phyloP scores from a whole-genome alignment of 2,888 invertebrate genomes.

The Bellardia bayeri region DNA sequence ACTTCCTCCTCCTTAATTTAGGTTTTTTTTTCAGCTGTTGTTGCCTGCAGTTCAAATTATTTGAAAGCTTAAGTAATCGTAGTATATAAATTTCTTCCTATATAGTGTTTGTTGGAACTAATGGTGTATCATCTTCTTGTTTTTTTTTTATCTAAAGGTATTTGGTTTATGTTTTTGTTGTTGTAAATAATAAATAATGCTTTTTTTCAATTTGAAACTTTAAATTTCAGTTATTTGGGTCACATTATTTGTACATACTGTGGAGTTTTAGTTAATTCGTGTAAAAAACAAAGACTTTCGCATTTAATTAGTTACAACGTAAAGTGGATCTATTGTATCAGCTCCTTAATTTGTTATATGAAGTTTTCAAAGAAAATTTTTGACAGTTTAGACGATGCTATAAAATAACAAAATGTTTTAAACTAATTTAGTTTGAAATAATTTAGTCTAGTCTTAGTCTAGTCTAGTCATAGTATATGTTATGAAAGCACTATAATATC shows the following conservation, averaged over 20 bases:
- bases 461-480: too few relatives aligned
- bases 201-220: background rate
- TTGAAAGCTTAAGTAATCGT: slow-evolving; percentile 45
- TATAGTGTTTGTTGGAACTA: slow-evolving; percentile 47
- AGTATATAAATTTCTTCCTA: slow-evolving; percentile 61
- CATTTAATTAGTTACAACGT: slow-evolving; percentile 1
- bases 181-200: background rate
- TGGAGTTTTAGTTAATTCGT: background rate
- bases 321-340: too few relatives aligned
- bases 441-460: too few relatives aligned
- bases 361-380: too few relatives aligned
- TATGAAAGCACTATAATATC: too few relatives aligned
- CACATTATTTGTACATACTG: background rate
- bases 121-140: slow-evolving; percentile 61
- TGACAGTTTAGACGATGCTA: too few relatives aligned
- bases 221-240: slow-evolving; percentile 13
- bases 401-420: too few relatives aligned
- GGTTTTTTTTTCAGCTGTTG: slow-evolving; percentile 3
- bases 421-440: too few relatives aligned
- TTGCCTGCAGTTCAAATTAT: slow-evolving; percentile 11
- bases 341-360: too few relatives aligned
- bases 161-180: background rate
- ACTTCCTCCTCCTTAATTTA: slow-evolving; percentile 67
- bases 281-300: slow-evolving; percentile 37
- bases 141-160: slow-evolving; percentile 10